Evolutionary conservation across 2,888 invertebrate genomes (phyloP).

Genomic region (Philopedon plagiatum): DNA sequence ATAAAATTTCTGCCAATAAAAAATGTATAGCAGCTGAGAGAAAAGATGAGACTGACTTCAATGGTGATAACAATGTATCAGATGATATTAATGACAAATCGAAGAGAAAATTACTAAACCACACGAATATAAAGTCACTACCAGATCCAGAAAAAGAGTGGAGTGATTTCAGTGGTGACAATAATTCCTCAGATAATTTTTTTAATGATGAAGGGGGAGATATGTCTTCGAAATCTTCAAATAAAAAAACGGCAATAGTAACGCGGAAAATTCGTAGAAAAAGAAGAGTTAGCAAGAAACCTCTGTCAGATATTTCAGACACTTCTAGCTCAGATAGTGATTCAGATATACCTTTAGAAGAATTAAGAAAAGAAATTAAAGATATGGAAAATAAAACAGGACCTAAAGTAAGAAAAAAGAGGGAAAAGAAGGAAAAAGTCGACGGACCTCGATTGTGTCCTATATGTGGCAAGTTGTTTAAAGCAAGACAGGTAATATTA

Average conservation of each 20-base stretch:
- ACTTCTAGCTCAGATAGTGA: conserved; percentile 26
- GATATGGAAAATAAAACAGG: conserved; percentile 4
- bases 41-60: neutral
- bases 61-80: neutral
- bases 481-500: conserved; percentile 38
- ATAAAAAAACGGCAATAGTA: neutral
- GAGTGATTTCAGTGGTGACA: neutral
- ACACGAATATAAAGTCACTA: neutral
- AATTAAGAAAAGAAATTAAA: conserved; percentile 27
- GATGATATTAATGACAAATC: neutral
- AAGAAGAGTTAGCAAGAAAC: conserved; percentile 4
- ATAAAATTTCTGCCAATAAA: neutral
- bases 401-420: conserved; percentile 6
- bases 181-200: neutral
- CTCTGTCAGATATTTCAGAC: neutral
- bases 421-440: conserved; percentile 10
- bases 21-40: neutral
- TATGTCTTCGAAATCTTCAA: neutral
- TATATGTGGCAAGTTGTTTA: conserved; percentile 48
- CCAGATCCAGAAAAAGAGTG: neutral
- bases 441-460: conserved; percentile 44
- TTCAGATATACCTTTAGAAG: conserved; percentile 39
- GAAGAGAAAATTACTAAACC: neutral
- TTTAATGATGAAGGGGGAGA: neutral
- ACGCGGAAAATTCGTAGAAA: conserved; percentile 3